Percentiles rank a stretch among this genome's conserved stretches.
Conservation (phyloP, 1,140 invertebrate species). For the Phthorimaea operculella region DNA sequence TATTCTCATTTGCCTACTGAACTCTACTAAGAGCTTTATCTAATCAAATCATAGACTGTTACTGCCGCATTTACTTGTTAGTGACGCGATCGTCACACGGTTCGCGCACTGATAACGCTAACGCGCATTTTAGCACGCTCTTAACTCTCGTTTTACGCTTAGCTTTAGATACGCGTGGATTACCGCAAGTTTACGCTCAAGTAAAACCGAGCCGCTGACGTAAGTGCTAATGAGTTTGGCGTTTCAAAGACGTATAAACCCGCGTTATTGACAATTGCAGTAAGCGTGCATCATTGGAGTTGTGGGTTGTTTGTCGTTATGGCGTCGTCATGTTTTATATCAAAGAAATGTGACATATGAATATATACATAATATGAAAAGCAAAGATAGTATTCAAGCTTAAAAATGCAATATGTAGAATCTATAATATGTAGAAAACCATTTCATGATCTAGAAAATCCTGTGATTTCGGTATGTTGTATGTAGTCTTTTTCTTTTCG, state of each 20-base stretch:
- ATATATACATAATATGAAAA: too few species aligned
- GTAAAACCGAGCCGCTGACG: background rate
- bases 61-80: background rate
- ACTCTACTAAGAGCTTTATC: background rate
- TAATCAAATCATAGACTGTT: background rate
- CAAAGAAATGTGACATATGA: too few species aligned
- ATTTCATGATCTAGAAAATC: too few species aligned
- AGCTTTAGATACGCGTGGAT: background rate
- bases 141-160: background rate
- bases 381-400: too few species aligned
- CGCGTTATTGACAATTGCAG: background rate
- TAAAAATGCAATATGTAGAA: too few species aligned
- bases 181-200: constrained; percentile 3
- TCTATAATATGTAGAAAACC: too few species aligned
- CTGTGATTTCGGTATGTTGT: too few species aligned
- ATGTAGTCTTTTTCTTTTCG: too few species aligned
- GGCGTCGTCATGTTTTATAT: too few species aligned
- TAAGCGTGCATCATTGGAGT: background rate
- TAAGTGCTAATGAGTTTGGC: constrained; percentile 5
- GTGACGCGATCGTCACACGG: background rate
- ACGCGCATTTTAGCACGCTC: constrained; percentile 2
- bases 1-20: background rate
- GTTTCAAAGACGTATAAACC: background rate
- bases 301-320: background rate
- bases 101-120: constrained; percentile 4